Base-by-base conservation (phyloP, 2,797 vertebrate genomes). In the Lophura swinhoii region DNA sequence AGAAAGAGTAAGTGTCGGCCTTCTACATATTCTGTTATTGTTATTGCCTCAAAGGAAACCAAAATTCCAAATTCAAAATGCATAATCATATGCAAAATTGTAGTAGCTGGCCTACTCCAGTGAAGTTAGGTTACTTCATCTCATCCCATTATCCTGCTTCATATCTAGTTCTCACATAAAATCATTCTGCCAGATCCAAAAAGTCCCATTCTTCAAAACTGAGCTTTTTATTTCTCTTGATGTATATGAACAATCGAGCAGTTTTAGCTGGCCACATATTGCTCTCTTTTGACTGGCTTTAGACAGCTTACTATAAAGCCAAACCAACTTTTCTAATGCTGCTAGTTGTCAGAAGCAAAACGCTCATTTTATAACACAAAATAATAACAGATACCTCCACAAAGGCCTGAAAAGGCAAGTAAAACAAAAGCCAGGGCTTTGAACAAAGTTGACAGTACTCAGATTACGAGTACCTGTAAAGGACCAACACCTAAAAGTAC, bases 21-120 rank as follows among this genome's bases (percentile, higher is more conserved):
- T 53, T 74, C 59, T 51, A 28, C 66, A 88, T 64, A 72, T 73
- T 71, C 28, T 64, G 46, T 70, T 84, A 67, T 13, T 58, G 63
- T 51, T 85, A 51, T 18, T 84, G 86, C 90, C 80, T 93, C 69
- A 44, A 84, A 93, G 75, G 59, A 94, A 88, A 82, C 56, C 15
- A 88, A 73, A 70, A 83, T 76, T 77, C 83, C 53, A 76, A 9
- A 2, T 71, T 76, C 64, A 75, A 94, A 84, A 84, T 43, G 79
- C n/a, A 67, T 87, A 79, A 95, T 87, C 58, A 82, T 72, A 90
- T 84, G 83, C 71, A 90, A 79, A 96, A 86, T 9, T 82, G 58
- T 44, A 84, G 81, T 80, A 94, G 85, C 80, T 84, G 88, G 79
- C 82, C 89, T 88, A 85, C 75, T 94, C 64, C 79, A 75, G 70